phyloP scores from a whole-genome alignment of 2,888 invertebrate species.

The Phortica magna region DNA sequence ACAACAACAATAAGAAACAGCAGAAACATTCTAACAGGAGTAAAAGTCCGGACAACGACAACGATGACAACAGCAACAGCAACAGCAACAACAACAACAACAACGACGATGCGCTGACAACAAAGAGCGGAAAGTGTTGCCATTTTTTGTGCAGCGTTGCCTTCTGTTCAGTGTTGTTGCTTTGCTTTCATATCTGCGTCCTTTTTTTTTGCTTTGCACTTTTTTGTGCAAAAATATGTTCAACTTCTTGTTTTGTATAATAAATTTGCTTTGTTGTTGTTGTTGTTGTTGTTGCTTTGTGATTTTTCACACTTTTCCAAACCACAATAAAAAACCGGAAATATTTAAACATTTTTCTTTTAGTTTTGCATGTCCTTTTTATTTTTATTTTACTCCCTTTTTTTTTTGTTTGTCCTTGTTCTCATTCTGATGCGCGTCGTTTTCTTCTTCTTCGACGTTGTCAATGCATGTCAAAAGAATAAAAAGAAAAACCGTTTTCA shows the following conservation, averaged over 20 bases:
- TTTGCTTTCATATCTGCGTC: conserved; percentile 23
- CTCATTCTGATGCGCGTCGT: neutral
- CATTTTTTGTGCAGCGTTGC: conserved; percentile 49
- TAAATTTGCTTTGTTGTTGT: conserved; percentile 38
- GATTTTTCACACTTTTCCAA: conserved; percentile 44
- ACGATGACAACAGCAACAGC: conserved; percentile 49
- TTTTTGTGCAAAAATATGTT: conserved; percentile 34
- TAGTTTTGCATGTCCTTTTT: conserved; percentile 62
- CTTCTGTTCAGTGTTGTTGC: conserved; percentile 44
- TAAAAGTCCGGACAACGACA: neutral
- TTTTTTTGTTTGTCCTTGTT: neutral
- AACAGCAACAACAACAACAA: conserved; percentile 33
- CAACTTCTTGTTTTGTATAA: conserved; percentile 16
- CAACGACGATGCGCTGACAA: conserved; percentile 48
- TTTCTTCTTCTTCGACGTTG: neutral
- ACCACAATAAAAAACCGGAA: conserved; percentile 73
- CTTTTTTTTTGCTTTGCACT: conserved; percentile 36
- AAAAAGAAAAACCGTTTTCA: conserved; percentile 59
- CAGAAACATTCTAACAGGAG: neutral
- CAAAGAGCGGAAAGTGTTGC: conserved; percentile 69
- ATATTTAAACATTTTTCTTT: conserved; percentile 76
- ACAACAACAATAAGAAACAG: conserved; percentile 19
- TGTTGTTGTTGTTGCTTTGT: conserved; percentile 39
- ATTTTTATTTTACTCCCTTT: neutral
- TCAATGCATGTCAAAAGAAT: neutral